Evolutionary conservation across 2,797 vertebrate species (phyloP), one percentile per base, ranked within the genome.

Genomic region (Masticophis lateralis): DNA sequence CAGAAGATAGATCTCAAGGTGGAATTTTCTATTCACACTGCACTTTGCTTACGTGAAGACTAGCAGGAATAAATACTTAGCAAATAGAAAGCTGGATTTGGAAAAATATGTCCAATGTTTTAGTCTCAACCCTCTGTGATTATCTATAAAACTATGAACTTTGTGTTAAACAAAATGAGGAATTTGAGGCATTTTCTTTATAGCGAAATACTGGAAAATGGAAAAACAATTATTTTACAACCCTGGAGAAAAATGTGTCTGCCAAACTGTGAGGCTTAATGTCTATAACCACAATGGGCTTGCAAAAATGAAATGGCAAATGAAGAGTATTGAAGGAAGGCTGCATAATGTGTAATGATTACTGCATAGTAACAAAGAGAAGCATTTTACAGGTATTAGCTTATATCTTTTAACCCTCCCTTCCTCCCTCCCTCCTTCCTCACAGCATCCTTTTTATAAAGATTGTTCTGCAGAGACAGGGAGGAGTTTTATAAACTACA

Each of bases 281-380:
- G 27, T 90, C 66, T 37, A 0, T 37, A 63, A 3, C 8, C 79
- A 92, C 18, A 94, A 27, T 10, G 20, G 91, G 3, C 7, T 13
- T 37, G 27, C 66, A 61, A 79, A 95, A 92, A 89, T 2, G 53
- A 83, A 0, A 43, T n/a, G 86, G 61, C 87, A 0, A 2, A 47
- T 0, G 0, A 11, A 94, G 91, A 55, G 2, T 28, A 60, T 11
- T 5, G 16, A 93, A 60, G 32, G 0, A 91, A 0, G 9, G 53
- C 20, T 79, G 91, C 74, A 43, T 79, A 79, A 43, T 47, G 37
- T 43, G 14, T 37, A 74, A n/a, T 2, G 4, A 91, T 74, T 63
- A 86, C 59, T 3, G 53, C n/a, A 0, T 22, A 74, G 32, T 92
- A 12, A 28, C 0, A 0, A 95, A 94, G 10, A 20, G 6, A 91